phyloP scores from a whole-genome alignment of 2,113 vertebrate species.

The Pteruthius melanotis region DNA sequence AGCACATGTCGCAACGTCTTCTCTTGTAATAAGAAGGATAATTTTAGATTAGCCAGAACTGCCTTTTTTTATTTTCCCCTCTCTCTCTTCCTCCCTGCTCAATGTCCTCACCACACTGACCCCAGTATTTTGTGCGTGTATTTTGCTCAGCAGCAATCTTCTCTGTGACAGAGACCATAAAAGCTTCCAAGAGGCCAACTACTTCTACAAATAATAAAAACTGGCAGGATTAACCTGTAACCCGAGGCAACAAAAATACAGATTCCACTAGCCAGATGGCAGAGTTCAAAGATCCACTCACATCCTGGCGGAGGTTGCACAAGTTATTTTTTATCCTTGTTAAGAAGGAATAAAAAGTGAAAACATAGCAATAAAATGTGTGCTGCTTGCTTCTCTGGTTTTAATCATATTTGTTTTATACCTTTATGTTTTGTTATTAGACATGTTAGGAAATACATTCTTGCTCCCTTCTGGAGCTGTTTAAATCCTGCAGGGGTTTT shows the following conservation, averaged over 20 bases:
- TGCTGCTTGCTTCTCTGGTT: slow-evolving; percentile 61
- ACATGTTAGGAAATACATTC: neutral
- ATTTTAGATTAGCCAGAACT: slow-evolving; percentile 56
- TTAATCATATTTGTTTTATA: slow-evolving; percentile 54
- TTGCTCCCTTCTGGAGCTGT: neutral
- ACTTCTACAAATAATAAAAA: slow-evolving; percentile 61
- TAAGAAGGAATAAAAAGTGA: slow-evolving; percentile 71
- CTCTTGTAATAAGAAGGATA: slow-evolving; percentile 35
- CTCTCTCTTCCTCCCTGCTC: neutral
- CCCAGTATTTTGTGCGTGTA: neutral
- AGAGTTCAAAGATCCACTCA: slow-evolving; percentile 68
- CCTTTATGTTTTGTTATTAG: slow-evolving; percentile 30
- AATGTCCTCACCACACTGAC: neutral
- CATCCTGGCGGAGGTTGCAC: slow-evolving; percentile 58
- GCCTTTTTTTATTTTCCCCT: accelerated
- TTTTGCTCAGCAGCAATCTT: slow-evolving; percentile 26
- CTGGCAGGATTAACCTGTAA: slow-evolving; percentile 69
- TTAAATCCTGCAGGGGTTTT: no score
- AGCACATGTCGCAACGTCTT: slow-evolving; percentile 21
- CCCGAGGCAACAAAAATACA: slow-evolving; percentile 51
- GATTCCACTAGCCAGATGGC: slow-evolving; percentile 67
- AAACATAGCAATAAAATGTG: slow-evolving; percentile 57
- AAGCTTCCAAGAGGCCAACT: slow-evolving; percentile 19
- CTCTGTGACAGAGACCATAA: slow-evolving; percentile 37
- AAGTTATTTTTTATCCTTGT: slow-evolving; percentile 72